Base-by-base conservation (phyloP, 2,888 invertebrate species). In the Apodemia mormo region DNA sequence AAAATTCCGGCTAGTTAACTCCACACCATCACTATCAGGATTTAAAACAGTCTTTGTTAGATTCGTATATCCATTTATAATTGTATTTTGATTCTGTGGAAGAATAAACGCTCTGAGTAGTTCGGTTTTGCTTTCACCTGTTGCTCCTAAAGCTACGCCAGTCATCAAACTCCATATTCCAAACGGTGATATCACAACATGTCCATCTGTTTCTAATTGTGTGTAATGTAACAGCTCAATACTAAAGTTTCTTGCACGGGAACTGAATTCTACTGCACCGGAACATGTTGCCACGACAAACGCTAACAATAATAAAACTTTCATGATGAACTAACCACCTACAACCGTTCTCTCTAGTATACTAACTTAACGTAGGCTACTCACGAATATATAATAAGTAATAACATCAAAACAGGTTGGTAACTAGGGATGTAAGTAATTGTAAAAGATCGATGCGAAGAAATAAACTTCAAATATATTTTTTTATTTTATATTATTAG, bases 131-230 rank as follows among this genome's bases (percentile, higher is more conserved):
- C 88, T 90, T 61, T 85, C 82, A 1, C 85, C 90, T 0, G 86
- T 81, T 1, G 92, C 88, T 29, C 93, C 93, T 37, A 92, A 74
- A 0, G 92, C 85, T 6, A 93, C 82, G 6, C 90, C 92, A 0
- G 91, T 89, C 88, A 94, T 85, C n/a, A 94, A 76, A 10, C 87
- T 89, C 94, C 94, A 94, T 76, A 94, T 89, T 74, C 93, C 93
- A 69, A 92, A 91, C 0, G 94, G 94, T 1, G 93, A 92, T 70
- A 93, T 87, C 70, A 92, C 92, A 0, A 92, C 87, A 76, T 93
- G 92, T 0, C 90, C 88, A 2, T 83, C 80, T 0, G 87, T 87
- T 73, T 89, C 85, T 22, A 79, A 73, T 30, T 88, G 89, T 2
- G 92, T 91, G 58, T 85, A 81, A 73, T 92, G 84, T n/a, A 93